These are phyloP conservation scores for Hirundo rustica DNA, from an alignment of 2,797 vertebrate genomes.

Conservation along the genomic window DNA sequence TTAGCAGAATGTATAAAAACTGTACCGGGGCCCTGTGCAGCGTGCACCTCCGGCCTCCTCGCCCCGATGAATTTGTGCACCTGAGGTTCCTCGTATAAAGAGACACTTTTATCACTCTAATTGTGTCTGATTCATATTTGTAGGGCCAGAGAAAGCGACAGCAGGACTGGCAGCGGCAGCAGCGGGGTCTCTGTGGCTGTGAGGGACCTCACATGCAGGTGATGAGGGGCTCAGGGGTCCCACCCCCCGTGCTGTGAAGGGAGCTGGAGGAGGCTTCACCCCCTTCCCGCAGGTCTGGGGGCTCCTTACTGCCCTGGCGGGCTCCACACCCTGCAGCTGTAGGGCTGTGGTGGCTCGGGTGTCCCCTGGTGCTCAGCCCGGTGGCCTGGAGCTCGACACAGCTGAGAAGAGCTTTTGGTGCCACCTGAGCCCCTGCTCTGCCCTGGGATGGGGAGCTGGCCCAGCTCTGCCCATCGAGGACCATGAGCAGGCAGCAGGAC, in stretches of 20 bases:
- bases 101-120: neutral
- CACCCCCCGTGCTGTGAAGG: neutral
- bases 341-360: neutral
- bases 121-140: neutral
- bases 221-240: neutral
- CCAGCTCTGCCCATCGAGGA: neutral
- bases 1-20: neutral
- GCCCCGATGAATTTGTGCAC: neutral
- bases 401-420: neutral
- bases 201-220: fast-evolving
- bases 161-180: neutral
- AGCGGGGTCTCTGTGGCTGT: neutral
- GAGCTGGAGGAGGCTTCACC: neutral
- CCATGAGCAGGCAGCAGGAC: fast-evolving
- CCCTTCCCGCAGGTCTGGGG: neutral
- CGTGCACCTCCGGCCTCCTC: neutral
- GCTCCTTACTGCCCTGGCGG: neutral
- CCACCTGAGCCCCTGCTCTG: neutral
- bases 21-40: fast-evolving
- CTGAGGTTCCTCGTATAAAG: neutral
- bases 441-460: neutral
- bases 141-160: neutral
- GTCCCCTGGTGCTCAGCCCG: neutral
- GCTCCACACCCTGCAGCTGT: neutral
- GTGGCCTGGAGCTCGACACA: fast-evolving